Base-by-base conservation (phyloP, 2,797 vertebrate genomes). In the Mus spretus region DNA sequence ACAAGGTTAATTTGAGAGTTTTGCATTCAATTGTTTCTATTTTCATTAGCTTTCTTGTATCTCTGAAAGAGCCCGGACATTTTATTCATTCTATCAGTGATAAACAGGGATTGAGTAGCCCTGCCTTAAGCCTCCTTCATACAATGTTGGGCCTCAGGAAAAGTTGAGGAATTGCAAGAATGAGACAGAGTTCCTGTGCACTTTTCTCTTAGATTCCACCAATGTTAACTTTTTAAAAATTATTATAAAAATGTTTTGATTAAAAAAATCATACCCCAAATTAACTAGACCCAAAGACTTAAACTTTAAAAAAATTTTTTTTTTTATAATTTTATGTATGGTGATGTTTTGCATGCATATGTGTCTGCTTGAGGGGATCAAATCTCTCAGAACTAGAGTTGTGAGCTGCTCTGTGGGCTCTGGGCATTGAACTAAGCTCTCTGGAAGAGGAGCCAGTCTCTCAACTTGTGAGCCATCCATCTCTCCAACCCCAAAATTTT, bases 41-140 rank as follows among this genome's bases (percentile, higher is more conserved):
- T 86, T 96, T 70, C 72, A 93, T 61, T 93, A 63, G 92, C 15
- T 44, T 89, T 44, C 20, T 61, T 86, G 0, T 92, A 47, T 85
- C 2, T 57, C 15, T 72, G 53, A 90, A 90, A 44, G 57, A 92
- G 9, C 61, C 53, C 80, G 80, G 74, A 47, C 61, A 12, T 75
- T 93, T 14, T 28, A 3, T 80, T 83, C 22, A 19, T 15, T 85
- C 31, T 61, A 26, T 78, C 72, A 94, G 6, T 40, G 63, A 72
- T 78, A 24, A 89, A 75, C 47, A 96, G 24, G 9, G 57, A 63
- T 77, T 93, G 2, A 1, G 20, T 81, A 79, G 63, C 17, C 6
- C 72, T 89, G 26, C 13, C 86, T 89, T 47, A 83, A 84, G 13
- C 57, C 44, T n/a, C 72, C 50, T 72, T 53, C 59, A 47, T 34